phyloP scores from a whole-genome alignment of 2,888 invertebrate species.

The Branchellion lobata region DNA sequence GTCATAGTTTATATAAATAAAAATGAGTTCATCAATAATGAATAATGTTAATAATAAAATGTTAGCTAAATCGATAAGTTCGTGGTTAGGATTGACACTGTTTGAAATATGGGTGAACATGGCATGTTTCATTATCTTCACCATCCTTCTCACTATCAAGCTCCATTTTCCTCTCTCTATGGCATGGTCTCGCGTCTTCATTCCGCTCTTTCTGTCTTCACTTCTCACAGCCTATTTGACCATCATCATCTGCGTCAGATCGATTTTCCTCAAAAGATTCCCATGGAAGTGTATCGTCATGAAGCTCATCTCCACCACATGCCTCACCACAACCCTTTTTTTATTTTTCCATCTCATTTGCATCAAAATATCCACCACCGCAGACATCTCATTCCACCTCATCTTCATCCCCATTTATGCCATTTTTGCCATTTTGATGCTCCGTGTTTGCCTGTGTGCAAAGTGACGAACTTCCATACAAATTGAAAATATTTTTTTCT shows the following conservation, averaged over 20 bases:
- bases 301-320: conserved; percentile 2
- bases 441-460: background rate
- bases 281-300: background rate
- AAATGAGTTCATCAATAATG: background rate
- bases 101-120: conserved; percentile 92
- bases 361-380: background rate
- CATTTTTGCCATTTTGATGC: conserved; percentile 5
- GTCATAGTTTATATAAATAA: background rate
- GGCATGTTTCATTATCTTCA: conserved; percentile 78
- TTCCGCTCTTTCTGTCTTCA: conserved; percentile 86
- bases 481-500: conserved; percentile 2
- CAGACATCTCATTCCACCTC: conserved; percentile 13
- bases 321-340: conserved; percentile 1
- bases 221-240: conserved; percentile 85
- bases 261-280: background rate
- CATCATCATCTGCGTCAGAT: background rate
- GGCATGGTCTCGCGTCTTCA: conserved; percentile 87
- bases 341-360: conserved; percentile 14
- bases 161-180: conserved; percentile 66
- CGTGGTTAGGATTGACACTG: conserved; percentile 89
- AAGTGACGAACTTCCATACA: background rate
- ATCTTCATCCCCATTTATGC: conserved; percentile 27
- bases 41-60: background rate
- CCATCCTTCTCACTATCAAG: conserved; percentile 78
- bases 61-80: conserved; percentile 67